These are phyloP conservation scores for Lophochroa leadbeateri DNA, from an alignment of 2,113 vertebrate genomes.

Conservation along the genomic window DNA sequence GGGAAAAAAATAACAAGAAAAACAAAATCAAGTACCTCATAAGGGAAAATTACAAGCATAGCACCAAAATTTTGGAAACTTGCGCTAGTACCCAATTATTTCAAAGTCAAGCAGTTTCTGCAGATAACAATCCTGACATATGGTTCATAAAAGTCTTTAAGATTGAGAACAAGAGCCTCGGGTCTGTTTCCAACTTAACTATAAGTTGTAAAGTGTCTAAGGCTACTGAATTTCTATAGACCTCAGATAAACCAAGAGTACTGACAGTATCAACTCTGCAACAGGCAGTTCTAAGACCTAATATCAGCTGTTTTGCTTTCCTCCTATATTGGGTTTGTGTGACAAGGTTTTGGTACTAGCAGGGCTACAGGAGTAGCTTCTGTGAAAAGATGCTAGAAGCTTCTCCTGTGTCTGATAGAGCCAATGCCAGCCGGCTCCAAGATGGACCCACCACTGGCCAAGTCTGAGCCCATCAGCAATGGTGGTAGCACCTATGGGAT, in stretches of 20 bases:
- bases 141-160: background rate
- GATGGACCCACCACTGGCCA: background rate
- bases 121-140: background rate
- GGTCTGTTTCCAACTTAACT: background rate
- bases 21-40: background rate
- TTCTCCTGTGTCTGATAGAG: background rate
- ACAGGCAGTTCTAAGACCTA: background rate
- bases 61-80: background rate
- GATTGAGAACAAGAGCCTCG: accelerated
- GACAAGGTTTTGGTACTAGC: background rate
- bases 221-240: background rate
- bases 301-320: background rate
- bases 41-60: background rate
- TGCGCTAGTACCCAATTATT: background rate
- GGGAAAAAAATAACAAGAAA: background rate
- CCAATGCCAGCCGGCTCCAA: background rate
- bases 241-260: background rate
- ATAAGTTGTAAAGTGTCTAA: background rate
- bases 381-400: background rate
- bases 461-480: accelerated
- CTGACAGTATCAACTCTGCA: background rate
- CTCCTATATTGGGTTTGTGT: background rate
- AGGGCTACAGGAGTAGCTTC: background rate
- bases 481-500: background rate
- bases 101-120: background rate